Conservation (phyloP, 2,797 vertebrate genomes). For the Sebastes steindachneri region DNA sequence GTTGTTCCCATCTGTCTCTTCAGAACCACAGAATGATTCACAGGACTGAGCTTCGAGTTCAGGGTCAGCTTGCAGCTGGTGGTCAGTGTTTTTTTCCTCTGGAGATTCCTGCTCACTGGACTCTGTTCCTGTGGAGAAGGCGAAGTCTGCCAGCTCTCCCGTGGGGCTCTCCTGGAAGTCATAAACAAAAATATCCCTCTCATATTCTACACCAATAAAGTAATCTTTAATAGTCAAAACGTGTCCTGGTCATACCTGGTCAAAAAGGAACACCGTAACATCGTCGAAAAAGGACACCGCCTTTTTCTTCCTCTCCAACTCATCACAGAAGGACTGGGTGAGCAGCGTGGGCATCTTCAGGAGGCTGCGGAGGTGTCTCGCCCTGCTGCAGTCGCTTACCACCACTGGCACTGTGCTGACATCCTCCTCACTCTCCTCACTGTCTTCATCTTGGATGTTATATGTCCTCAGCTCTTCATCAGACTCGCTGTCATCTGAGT, state of each 20-base stretch:
- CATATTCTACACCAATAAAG: not conserved
- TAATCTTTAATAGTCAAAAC: not conserved
- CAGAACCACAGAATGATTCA: conserved; percentile 49
- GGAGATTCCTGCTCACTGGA: conserved; percentile 55
- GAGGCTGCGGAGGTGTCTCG: conserved; percentile 91
- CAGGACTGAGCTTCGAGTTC: conserved; percentile 54
- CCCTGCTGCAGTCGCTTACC: conserved; percentile 90
- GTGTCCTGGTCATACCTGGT: conserved; percentile 87
- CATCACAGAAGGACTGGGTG: conserved; percentile 87
- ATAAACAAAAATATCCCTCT: not conserved
- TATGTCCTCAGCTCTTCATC: conserved; percentile 95
- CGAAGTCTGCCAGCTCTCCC: conserved; percentile 88
- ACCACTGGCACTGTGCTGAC: conserved; percentile 87
- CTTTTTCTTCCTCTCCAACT: conserved; percentile 94
- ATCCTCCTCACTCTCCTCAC: conserved; percentile 91
- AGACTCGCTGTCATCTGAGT: conserved; percentile 94
- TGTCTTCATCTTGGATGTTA: conserved; percentile 93
- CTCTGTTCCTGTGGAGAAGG: conserved; percentile 80
- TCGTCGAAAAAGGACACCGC: conserved; percentile 97
- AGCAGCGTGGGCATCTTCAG: conserved; percentile 92
- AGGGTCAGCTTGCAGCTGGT: conserved; percentile 32
- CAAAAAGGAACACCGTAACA: conserved; percentile 97
- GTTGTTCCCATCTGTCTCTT: conserved; percentile 63
- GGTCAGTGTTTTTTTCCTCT: conserved; percentile 42
- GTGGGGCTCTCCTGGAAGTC: conserved; percentile 92